Evolutionary conservation across 2,797 vertebrate species (phyloP).

Genomic region (Falco rusticolus): DNA sequence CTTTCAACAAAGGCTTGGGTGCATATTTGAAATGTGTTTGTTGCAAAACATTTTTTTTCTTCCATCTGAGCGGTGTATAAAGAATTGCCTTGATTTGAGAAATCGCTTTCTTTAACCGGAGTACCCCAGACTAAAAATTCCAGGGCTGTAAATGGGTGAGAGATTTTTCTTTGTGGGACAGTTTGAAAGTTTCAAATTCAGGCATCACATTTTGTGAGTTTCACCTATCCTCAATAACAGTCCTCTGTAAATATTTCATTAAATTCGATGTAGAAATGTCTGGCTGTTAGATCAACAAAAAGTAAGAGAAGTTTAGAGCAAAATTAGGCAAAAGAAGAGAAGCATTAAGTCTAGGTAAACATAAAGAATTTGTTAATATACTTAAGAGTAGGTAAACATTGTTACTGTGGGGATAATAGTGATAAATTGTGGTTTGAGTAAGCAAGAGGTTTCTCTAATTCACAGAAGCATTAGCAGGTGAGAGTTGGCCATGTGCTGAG

Average conservation of each 20-base stretch:
- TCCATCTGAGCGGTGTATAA: not conserved
- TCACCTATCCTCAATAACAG: not conserved
- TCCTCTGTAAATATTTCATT: not conserved
- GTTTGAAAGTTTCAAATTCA: not conserved
- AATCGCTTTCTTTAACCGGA: not conserved
- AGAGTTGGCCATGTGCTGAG: not conserved
- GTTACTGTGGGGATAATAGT: not conserved
- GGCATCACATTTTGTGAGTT: not conserved
- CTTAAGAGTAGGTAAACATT: not conserved
- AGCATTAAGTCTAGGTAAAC: not conserved
- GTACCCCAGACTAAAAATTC: not conserved
- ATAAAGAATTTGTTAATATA: not conserved
- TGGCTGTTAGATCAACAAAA: not conserved
- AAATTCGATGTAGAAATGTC: not conserved
- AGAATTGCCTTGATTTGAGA: not conserved
- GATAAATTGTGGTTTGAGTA: not conserved
- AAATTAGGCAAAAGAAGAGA: not conserved
- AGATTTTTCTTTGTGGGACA: not conserved
- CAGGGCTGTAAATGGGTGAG: not conserved
- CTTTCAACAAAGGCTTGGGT: not conserved
- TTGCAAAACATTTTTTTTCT: not conserved
- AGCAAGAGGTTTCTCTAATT: not conserved
- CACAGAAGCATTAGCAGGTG: not conserved
- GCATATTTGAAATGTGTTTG: not conserved
- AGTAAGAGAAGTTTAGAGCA: not conserved